Base-by-base conservation (phyloP, 2,113 vertebrate genomes). In the Dicaeum eximium region DNA sequence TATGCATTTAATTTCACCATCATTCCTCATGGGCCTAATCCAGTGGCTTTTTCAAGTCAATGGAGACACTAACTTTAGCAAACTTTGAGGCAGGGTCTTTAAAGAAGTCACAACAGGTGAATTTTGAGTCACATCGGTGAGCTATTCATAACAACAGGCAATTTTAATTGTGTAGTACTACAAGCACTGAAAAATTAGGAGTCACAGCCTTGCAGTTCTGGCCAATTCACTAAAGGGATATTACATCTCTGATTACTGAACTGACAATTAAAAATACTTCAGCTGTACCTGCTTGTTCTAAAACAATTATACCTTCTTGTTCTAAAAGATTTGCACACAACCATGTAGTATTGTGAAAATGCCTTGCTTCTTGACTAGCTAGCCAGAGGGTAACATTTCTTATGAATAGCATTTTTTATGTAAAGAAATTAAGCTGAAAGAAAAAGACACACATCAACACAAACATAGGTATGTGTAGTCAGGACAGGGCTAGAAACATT, bases 291-390 rank as follows among this genome's bases (percentile, higher is more conserved):
- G 42, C 61, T 93, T 35, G 79, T 78, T 96, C 71, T 92, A 88
- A 93, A 85, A 77, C 12, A 85, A 51, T 47, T 74, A 69, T 48
- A 93, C 27, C 33, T 47, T 38, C 61, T 93, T 35, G 75, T 78
- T 96, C 71, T 92, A 88, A 93, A 85, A 77, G 71, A 70, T 80
- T 81, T 90, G 71, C 92, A 96, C 84, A 93, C 78, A 30, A 30
- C 57, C 30, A 33, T 13, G 35, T 15, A 33, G 35, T 25, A 31
- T 2, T 38, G 11, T 50, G 22, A 57, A 44, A 64, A 89, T 15
- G 16, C 15, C 42, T 79, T 83, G 71, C 23, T 89, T 89, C 57
- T 72, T 64, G 14, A 40, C 66, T 53, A 56, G 38, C 13, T 50
- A 73, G 24, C 19, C 48, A 86, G 35, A 73, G 13, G 25, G 20